A percentile compares a stretch with the other conserved stretches of the same genome.
Evolutionary conservation across 2,888 invertebrate species (phyloP).

Genomic region (Homarus gammarus): DNA sequence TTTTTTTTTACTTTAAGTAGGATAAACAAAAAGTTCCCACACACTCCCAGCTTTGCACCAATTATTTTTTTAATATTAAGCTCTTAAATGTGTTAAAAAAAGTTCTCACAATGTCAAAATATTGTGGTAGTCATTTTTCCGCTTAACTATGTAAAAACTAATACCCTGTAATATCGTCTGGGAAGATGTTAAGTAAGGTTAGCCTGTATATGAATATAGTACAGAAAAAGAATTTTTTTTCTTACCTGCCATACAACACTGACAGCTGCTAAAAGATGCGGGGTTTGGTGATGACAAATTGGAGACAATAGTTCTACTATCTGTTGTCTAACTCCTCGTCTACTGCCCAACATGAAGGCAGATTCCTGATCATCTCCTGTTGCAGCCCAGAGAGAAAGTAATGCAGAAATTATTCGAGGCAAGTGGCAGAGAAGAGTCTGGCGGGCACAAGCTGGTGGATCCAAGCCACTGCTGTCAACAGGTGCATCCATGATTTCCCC

Average conservation of each 20-base stretch:
- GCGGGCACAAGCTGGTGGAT: constrained; percentile 81
- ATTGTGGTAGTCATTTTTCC: too few species aligned
- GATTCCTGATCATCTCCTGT: constrained; percentile 78
- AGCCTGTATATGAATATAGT: too few species aligned
- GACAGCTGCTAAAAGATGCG: constrained; percentile 89
- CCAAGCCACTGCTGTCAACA: constrained; percentile 80
- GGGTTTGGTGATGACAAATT: constrained; percentile 89
- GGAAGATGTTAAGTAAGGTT: too few species aligned
- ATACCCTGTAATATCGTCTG: too few species aligned
- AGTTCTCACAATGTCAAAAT: too few species aligned
- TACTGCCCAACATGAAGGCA: constrained; percentile 81
- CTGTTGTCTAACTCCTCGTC: constrained; percentile 87
- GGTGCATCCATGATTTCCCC: constrained; percentile 79
- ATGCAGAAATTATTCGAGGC: constrained; percentile 89
- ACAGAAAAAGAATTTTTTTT: not conserved
- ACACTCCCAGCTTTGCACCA: too few species aligned
- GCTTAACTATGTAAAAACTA: too few species aligned
- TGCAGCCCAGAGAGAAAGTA: constrained; percentile 89
- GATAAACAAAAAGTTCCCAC: too few species aligned
- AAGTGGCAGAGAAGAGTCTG: constrained; percentile 88
- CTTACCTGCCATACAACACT: constrained; percentile 91
- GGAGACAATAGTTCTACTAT: constrained; percentile 91
- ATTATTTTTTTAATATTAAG: too few species aligned
- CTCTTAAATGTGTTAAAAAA: too few species aligned
- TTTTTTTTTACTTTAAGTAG: too few species aligned